phyloP scores from a whole-genome alignment of 2,888 invertebrate genomes.

The Amblyjoppa fuscipennis region DNA sequence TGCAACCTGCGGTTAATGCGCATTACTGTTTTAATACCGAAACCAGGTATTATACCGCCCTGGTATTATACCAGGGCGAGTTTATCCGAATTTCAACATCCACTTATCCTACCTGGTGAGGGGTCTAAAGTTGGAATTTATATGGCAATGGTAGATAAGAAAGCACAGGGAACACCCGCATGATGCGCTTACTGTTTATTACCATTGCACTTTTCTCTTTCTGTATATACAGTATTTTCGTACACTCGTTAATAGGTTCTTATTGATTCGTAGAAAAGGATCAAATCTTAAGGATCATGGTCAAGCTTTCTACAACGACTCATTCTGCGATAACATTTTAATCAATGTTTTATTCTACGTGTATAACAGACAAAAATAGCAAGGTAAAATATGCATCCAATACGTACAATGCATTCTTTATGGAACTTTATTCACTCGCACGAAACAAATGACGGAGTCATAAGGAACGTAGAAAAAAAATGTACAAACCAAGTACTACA shows the following conservation, averaged over 20 bases:
- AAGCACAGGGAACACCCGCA: not conserved
- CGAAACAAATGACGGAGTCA: not conserved
- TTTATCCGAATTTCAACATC: not conserved
- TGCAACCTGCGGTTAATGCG: constrained; percentile 47
- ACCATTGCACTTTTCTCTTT: not conserved
- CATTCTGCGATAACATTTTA: not conserved
- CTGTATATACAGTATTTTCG: not conserved
- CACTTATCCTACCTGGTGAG: not conserved
- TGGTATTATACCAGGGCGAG: not conserved
- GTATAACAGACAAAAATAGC: not conserved
- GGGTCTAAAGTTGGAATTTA: not conserved
- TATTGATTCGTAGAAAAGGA: not conserved
- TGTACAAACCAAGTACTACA: constrained; percentile 27
- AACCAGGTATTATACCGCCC: not conserved
- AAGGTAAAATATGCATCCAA: not conserved
- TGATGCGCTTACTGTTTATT: not conserved
- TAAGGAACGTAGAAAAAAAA: constrained; percentile 29
- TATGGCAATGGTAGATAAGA: not conserved
- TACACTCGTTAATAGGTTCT: not conserved
- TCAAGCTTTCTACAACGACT: not conserved
- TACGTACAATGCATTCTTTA: not conserved
- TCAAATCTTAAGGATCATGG: not conserved
- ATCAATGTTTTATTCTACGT: not conserved
- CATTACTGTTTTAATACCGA: constrained; percentile 47
- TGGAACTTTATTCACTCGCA: not conserved